These are phyloP conservation scores for Agrochola litura DNA, from an alignment of 2,888 invertebrate species.

Conservation along the genomic window DNA sequence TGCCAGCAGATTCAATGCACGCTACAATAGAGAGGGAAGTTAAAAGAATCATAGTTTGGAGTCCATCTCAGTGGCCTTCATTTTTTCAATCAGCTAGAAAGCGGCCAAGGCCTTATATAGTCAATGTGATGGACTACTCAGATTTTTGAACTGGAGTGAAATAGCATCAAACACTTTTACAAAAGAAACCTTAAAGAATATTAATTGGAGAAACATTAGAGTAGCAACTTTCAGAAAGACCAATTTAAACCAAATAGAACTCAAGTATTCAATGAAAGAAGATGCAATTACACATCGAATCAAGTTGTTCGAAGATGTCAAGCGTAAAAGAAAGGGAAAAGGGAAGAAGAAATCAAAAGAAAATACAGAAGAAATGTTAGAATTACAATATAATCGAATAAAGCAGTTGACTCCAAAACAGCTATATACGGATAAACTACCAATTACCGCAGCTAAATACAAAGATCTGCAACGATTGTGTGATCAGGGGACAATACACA, in stretches of 20 bases:
- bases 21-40: constrained; percentile 60
- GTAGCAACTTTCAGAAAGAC: constrained; percentile 50
- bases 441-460: constrained; percentile 21
- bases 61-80: constrained; percentile 61
- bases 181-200: constrained; percentile 20
- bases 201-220: constrained; percentile 33
- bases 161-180: constrained; percentile 24
- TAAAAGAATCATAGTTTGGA: constrained; percentile 59
- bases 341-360: constrained; percentile 20
- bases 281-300: constrained; percentile 25
- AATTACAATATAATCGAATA: constrained; percentile 26
- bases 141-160: constrained; percentile 38
- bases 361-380: constrained; percentile 24
- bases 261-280: constrained; percentile 34
- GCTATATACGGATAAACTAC: constrained; percentile 17
- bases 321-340: constrained; percentile 28
- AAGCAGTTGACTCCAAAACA: constrained; percentile 14
- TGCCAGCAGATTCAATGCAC: constrained; percentile 68
- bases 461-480: constrained; percentile 12
- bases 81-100: constrained; percentile 52
- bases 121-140: constrained; percentile 40
- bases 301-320: constrained; percentile 32
- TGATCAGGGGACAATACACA: neutral
- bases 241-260: constrained; percentile 36
- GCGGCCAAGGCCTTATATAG: constrained; percentile 57